Conservation (phyloP, 2,797 vertebrate genomes). For the Delichon dasypus region DNA sequence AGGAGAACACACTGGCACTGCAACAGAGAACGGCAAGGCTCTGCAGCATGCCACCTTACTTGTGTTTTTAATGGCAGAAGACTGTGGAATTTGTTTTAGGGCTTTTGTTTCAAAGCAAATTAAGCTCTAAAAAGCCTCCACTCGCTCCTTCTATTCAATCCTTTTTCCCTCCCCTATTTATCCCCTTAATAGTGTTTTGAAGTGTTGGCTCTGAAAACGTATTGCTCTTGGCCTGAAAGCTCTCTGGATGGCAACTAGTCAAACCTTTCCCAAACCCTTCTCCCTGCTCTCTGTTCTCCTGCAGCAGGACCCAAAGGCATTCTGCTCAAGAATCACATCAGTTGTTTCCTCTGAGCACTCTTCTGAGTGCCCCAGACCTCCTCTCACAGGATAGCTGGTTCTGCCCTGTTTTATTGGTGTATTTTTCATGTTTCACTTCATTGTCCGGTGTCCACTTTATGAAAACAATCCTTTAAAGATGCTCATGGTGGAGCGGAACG, state of each 20-base stretch:
- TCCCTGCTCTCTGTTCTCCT: neutral
- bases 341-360: neutral
- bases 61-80: neutral
- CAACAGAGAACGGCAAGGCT: neutral
- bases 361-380: neutral
- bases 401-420: slow-evolving; percentile 46
- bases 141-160: neutral
- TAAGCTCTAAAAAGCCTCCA: slow-evolving; percentile 13
- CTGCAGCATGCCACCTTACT: neutral
- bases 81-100: slow-evolving; percentile 1
- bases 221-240: neutral
- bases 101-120: slow-evolving; percentile 25
- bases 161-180: neutral
- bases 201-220: neutral
- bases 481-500: neutral
- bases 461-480: slow-evolving; percentile 63
- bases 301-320: neutral
- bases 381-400: neutral
- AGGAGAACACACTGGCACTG: neutral
- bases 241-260: neutral
- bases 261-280: neutral
- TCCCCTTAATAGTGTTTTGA: neutral
- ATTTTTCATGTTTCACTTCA: slow-evolving; percentile 45
- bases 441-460: slow-evolving; percentile 53
- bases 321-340: neutral